phyloP scores from a whole-genome alignment of 2,113 vertebrate genomes.

The Lamprotornis superbus region DNA sequence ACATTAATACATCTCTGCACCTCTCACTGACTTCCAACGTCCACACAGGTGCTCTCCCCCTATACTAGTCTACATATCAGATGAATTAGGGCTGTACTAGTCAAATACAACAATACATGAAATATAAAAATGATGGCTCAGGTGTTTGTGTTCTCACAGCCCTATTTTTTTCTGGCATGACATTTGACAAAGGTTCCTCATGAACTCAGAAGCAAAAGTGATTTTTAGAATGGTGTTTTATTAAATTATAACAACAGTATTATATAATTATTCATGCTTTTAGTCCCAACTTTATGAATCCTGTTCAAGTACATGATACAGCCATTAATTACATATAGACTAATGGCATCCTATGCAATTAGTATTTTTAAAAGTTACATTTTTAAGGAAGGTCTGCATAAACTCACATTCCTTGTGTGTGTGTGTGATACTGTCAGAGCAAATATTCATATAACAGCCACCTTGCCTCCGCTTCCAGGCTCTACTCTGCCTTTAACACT shows the following conservation, averaged over 20 bases:
- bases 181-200: neutral
- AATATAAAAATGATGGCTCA: neutral
- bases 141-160: neutral
- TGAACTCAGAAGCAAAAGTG: neutral
- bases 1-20: neutral
- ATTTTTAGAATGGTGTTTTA: neutral
- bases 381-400: neutral
- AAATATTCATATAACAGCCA: neutral
- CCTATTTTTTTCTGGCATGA: neutral
- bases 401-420: neutral
- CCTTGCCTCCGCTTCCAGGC: neutral
- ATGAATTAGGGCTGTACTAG: neutral
- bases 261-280: neutral
- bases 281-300: neutral
- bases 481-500: neutral
- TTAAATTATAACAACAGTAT: neutral
- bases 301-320: neutral
- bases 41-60: neutral
- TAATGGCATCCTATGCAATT: neutral
- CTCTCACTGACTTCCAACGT: neutral
- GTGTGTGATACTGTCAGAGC: neutral
- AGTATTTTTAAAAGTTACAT: neutral
- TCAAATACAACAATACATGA: neutral
- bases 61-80: neutral
- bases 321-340: neutral